Percentiles rank a stretch among this genome's conserved stretches.
Conservation (phyloP, 2,113 vertebrate species). For the Mellivora capensis region DNA sequence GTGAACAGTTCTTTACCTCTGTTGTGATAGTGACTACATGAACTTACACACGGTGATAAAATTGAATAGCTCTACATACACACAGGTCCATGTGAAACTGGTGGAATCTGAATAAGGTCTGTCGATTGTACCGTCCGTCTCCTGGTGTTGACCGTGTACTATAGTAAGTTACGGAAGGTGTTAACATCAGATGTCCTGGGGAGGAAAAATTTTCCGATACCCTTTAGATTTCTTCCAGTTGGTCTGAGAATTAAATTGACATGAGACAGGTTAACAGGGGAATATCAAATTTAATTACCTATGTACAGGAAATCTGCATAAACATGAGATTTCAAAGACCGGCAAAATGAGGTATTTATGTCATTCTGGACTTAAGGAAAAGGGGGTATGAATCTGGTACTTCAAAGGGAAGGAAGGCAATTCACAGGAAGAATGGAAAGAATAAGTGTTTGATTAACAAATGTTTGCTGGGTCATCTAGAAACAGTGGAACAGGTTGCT, state of each 20-base stretch:
- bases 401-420: neutral
- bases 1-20: neutral
- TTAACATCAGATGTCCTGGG: neutral
- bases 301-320: neutral
- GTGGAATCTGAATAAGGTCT: neutral
- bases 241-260: neutral
- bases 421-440: neutral
- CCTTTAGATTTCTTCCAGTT: neutral
- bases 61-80: neutral
- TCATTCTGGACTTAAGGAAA: neutral
- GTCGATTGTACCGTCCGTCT: neutral
- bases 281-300: neutral
- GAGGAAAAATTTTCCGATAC: neutral
- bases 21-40: neutral
- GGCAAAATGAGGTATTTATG: neutral
- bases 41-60: slow-evolving; percentile 19
- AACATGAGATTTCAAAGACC: neutral
- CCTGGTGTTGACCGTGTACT: neutral
- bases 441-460: neutral
- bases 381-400: neutral
- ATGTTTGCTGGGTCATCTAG: neutral
- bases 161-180: neutral
- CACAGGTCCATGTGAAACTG: neutral
- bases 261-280: neutral
- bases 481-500: neutral